phyloP scores from a whole-genome alignment of 2,113 vertebrate genomes.

The Erpornis zantholeuca region DNA sequence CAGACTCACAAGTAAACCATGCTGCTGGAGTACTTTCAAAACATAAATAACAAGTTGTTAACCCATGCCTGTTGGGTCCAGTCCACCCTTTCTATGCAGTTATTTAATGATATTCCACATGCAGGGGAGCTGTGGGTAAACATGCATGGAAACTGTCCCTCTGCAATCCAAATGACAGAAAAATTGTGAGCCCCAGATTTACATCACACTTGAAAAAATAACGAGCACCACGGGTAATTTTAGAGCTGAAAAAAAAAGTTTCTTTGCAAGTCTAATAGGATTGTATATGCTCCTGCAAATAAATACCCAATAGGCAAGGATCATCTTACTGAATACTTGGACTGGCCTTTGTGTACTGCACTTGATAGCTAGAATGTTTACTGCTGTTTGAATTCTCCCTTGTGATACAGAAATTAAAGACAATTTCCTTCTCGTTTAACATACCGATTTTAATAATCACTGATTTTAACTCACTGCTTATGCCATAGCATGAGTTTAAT shows the following conservation, averaged over 20 bases:
- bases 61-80: neutral
- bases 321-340: neutral
- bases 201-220: neutral
- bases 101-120: neutral
- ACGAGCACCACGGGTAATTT: neutral
- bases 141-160: neutral
- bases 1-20: neutral
- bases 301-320: neutral
- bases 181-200: neutral
- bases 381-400: neutral
- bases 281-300: neutral
- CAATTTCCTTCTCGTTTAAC: neutral
- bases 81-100: neutral
- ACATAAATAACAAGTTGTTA: constrained; percentile 7
- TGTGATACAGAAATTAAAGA: neutral
- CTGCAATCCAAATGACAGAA: neutral
- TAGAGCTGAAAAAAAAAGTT: neutral
- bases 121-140: neutral
- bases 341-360: neutral
- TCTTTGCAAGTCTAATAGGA: neutral
- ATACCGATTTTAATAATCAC: neutral
- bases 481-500: neutral
- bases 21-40: neutral
- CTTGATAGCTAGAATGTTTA: neutral
- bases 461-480: neutral